These are phyloP conservation scores for Melopsittacus undulatus DNA, from an alignment of 2,797 vertebrate species.

Conservation along the genomic window DNA sequence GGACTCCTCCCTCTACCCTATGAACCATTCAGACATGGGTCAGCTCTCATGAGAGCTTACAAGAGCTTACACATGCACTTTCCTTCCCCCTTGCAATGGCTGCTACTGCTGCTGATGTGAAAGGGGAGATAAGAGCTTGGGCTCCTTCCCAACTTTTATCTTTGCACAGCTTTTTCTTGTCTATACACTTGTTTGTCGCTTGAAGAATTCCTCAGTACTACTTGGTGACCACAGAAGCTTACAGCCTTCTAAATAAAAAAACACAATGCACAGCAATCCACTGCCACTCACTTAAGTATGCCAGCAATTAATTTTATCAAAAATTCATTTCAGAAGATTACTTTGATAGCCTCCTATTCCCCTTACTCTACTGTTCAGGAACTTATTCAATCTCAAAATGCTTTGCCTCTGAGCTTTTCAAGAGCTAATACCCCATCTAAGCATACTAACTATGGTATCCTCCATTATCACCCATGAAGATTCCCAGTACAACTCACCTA, in stretches of 20 bases:
- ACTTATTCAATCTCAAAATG: background rate
- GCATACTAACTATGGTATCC: background rate
- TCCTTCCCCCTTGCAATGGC: background rate
- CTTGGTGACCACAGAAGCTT: background rate
- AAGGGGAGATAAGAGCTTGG: background rate
- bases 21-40: accelerated
- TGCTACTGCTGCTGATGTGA: background rate
- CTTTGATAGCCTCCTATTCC: background rate
- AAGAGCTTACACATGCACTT: background rate
- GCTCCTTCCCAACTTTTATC: background rate
- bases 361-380: background rate
- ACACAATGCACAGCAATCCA: background rate
- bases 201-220: background rate
- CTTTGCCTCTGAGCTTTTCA: background rate
- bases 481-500: background rate
- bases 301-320: background rate
- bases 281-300: background rate
- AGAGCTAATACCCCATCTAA: background rate
- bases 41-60: background rate
- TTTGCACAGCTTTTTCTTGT: background rate
- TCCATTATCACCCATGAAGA: background rate
- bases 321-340: background rate
- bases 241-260: background rate
- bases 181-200: background rate
- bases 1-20: background rate